These are phyloP conservation scores for Crocallis elinguaria DNA, from an alignment of 2,888 invertebrate genomes.

Conservation along the genomic window DNA sequence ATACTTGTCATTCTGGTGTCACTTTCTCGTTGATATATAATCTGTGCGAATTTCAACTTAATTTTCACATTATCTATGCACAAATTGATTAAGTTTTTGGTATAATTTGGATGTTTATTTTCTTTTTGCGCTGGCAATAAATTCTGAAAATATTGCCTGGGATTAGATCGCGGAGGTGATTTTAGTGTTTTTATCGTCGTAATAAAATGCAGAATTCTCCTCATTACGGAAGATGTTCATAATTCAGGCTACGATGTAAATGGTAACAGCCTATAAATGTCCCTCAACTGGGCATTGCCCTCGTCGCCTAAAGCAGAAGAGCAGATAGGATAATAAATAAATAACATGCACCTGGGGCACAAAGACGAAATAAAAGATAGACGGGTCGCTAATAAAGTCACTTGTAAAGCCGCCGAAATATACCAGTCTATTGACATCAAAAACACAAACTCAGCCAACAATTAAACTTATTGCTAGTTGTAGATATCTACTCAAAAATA, in stretches of 20 bases:
- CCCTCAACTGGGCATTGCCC: slow-evolving; percentile 7
- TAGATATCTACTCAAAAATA: no score
- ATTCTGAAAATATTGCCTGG: slow-evolving; percentile 7
- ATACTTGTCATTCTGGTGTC: slow-evolving; percentile 11
- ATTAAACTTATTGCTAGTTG: no score
- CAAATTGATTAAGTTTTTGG: slow-evolving; percentile 20
- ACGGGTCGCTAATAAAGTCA: no score
- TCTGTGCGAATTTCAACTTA: slow-evolving; percentile 8
- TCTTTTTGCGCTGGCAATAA: neutral
- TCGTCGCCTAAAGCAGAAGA: neutral
- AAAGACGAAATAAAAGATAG: no score
- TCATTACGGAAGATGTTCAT: slow-evolving; percentile 20
- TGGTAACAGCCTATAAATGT: slow-evolving; percentile 12
- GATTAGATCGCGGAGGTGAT: slow-evolving; percentile 7
- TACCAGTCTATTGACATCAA: no score
- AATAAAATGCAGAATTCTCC: slow-evolving; percentile 16
- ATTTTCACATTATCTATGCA: neutral
- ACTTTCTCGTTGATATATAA: slow-evolving; percentile 17
- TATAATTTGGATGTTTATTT: slow-evolving; percentile 9
- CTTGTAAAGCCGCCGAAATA: no score
- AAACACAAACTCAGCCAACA: no score
- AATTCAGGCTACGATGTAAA: slow-evolving; percentile 1
- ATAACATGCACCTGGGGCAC: no score
- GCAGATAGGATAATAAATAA: neutral
- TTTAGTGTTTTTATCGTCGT: slow-evolving; percentile 19